Base-by-base conservation (phyloP, 2,797 vertebrate genomes). In the Spea hammondii region DNA sequence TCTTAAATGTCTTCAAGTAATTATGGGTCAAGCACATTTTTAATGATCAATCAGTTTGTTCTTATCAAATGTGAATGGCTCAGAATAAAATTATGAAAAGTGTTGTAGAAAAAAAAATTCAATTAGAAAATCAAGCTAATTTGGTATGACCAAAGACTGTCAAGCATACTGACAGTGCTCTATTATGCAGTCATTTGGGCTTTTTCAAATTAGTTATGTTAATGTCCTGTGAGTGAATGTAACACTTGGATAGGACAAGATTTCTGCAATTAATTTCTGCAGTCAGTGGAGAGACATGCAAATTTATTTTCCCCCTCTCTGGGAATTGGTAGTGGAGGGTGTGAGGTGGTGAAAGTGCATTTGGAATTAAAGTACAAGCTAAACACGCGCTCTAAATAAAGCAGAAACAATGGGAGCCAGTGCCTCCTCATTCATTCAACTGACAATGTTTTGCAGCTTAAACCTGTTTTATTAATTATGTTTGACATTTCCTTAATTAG, bases 121-220 rank as follows among this genome's bases (percentile, higher is more conserved):
- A 98, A 98, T 99, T 98, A 98, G 94, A 97, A 98, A 97, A 95
- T 92, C 92, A 91, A 95, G 95, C 96, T 99, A 99, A 99, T 99
- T 99, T 99, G 96, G 93, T 98, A 98, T 98, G 97, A 98, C 96
- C 97, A 96, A 94, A 93, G 91, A 98, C 96, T 98, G 97, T 97
- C 97, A 98, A 93, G 94, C 94, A 93, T 93, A 93, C 93, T 97
- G 97, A 97, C 96, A 96, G 94, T 94, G 94, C 94, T 98, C 97
- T 97, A 99, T 99, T 99, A 98, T 97, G 94, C 95, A 98, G 95
- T 96, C 97, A 98, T 98, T 98, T 98, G 96, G 96, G 95, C 91
- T 97, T 96, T 97, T 99, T 99, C 96, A 98, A 99, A 99, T 99
- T 99, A 99, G 96, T 98, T 99, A 99, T 99, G 97, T 99, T 99